Evolutionary conservation across 2,888 invertebrate genomes (phyloP).

Genomic region (Craniophora ligustri): DNA sequence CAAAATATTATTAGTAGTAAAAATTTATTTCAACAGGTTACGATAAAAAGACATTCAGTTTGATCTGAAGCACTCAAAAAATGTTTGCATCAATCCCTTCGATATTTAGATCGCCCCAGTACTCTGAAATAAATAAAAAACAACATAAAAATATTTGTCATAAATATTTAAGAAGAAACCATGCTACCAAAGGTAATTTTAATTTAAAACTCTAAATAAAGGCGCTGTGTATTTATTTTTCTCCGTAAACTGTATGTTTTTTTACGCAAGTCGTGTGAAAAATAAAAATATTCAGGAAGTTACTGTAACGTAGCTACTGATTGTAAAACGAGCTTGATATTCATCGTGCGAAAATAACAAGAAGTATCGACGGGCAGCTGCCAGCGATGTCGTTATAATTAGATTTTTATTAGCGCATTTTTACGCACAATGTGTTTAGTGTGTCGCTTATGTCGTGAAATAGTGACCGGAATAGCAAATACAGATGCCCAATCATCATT

Average conservation of each 20-base stretch:
- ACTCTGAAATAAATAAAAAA: too few species aligned
- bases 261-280: background rate
- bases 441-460: slow-evolving; percentile 17
- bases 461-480: slow-evolving; percentile 6
- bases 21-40: too few species aligned
- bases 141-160: background rate
- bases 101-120: too few species aligned
- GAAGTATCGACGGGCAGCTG: slow-evolving; percentile 61
- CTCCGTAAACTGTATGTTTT: background rate
- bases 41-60: too few species aligned
- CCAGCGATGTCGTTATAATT: slow-evolving; percentile 56
- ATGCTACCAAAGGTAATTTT: too few species aligned
- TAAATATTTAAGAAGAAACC: too few species aligned
- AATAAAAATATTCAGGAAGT: slow-evolving; percentile 13
- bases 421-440: slow-evolving; percentile 51
- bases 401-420: slow-evolving; percentile 61
- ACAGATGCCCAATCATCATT: background rate
- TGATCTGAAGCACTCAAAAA: too few species aligned
- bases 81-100: too few species aligned
- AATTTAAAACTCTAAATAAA: too few species aligned
- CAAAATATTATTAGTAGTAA: too few species aligned
- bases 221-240: too few species aligned
- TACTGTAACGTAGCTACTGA: slow-evolving; percentile 19
- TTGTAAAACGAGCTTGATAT: slow-evolving; percentile 23
- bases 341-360: slow-evolving; percentile 36